A percentile compares a stretch with the other conserved stretches of the same genome.
phyloP scores from a whole-genome alignment of 2,113 vertebrate genomes.

The Pelmatolapia mariae region DNA sequence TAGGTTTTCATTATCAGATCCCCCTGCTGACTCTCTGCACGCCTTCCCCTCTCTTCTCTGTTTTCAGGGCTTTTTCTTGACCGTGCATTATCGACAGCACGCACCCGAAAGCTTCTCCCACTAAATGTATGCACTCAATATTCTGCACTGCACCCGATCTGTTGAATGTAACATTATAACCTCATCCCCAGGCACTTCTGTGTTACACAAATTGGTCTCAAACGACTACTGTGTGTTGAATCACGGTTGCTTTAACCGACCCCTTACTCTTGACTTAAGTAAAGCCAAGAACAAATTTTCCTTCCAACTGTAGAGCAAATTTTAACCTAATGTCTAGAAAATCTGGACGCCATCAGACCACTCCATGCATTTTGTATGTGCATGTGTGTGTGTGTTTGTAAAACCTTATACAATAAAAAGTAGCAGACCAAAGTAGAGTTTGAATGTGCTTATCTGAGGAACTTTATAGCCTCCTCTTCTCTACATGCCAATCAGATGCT shows the following conservation, averaged over 20 bases:
- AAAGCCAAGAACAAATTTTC: background rate
- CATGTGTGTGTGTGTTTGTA: background rate
- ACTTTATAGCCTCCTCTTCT: background rate
- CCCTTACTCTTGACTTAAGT: background rate
- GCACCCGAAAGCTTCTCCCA: background rate
- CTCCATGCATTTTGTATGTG: fast-evolving
- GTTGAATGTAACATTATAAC: background rate
- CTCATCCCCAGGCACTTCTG: background rate
- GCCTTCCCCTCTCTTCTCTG: background rate
- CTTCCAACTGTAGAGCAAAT: background rate
- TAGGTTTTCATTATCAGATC: constrained; percentile 31
- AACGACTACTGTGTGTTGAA: background rate
- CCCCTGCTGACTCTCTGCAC: constrained; percentile 2
- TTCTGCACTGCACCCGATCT: background rate
- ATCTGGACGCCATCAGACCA: background rate
- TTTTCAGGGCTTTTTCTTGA: background rate
- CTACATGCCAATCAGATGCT: background rate
- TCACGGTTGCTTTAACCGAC: background rate
- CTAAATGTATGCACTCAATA: background rate
- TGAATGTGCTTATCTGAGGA: background rate
- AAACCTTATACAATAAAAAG: background rate
- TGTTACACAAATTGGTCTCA: constrained; percentile 14
- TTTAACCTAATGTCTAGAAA: background rate
- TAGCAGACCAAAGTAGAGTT: background rate
- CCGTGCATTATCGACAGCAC: background rate